Base-by-base conservation (phyloP, 1,140 invertebrate species). In the Drosophila jambulina region DNA sequence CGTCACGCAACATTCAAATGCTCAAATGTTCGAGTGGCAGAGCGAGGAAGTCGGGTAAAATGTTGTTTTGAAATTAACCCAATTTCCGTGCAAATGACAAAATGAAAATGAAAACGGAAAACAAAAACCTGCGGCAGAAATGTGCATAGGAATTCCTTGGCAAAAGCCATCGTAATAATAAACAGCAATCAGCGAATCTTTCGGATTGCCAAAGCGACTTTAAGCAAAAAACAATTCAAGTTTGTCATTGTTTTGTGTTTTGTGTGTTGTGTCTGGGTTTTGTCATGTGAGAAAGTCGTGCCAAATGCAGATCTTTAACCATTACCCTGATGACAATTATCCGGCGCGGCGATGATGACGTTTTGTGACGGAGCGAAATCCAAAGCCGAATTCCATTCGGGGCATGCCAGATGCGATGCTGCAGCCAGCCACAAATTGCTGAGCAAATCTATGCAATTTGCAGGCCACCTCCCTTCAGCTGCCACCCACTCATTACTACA, bases 201-300 rank as follows among this genome's bases (percentile, higher is more conserved):
- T 76, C 45, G 43, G 74, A 84, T 85, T 85, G 82, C 82, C 85
- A 77, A 82, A 62, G 62, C 48, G 49, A 69, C 59, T 53, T 32
- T 56, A 82, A 65, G 23, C 17, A 27, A 40, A 27, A 56, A 65
- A 19, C 45, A 54, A 51, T 82, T 72, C 42, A 51, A 78, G 48
- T 71, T 78, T 75, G 75, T 87, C 80, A 70, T 83, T 83, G 80
- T 81, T 80, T 72, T 76, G 43, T 19, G 40, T 51, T 74, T 25
- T 32, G 36, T 62, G 34, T 51, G 27, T 60, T 62, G 29, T 46
- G 29, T 57, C 49, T 60, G 6, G 65, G 46, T 57, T 80, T 51
- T 83, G 76, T 83, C 84, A 78, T 83, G 80, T 87, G 80, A 80
- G 83, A 87, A 87, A 87, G 83, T 87, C 70, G 77, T 83, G 83